phyloP scores from a whole-genome alignment of 2,888 invertebrate species.

The Tachina fera region DNA sequence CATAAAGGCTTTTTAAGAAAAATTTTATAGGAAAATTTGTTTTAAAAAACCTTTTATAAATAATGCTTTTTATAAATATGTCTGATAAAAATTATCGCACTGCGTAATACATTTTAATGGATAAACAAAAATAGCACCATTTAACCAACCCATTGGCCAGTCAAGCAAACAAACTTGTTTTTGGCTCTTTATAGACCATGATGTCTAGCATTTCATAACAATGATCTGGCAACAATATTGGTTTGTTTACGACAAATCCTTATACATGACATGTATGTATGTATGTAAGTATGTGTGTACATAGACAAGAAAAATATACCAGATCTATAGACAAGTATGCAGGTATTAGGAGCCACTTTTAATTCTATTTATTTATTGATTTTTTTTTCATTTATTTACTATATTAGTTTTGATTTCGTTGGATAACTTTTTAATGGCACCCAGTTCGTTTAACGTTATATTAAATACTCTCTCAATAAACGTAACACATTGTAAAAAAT shows the following conservation, averaged over 20 bases:
- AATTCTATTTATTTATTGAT: slow-evolving; percentile 8
- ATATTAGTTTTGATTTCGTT: slow-evolving; percentile 70
- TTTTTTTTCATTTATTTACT: slow-evolving; percentile 55
- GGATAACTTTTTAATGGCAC: slow-evolving; percentile 66
- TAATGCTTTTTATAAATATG: too few relatives aligned
- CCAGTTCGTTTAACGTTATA: slow-evolving; percentile 50
- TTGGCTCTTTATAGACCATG: slow-evolving; percentile 13
- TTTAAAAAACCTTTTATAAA: too few relatives aligned
- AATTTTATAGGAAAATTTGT: too few relatives aligned
- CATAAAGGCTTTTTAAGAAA: too few relatives aligned
- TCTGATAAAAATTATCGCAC: neutral
- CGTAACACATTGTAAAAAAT: slow-evolving; percentile 43
- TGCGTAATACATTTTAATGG: slow-evolving; percentile 5
- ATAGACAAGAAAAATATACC: neutral
- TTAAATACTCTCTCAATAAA: slow-evolving; percentile 35
- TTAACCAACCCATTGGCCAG: neutral
- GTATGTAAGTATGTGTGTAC: neutral
- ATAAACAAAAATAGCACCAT: slow-evolving; percentile 17
- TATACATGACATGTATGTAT: neutral
- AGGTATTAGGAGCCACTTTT: slow-evolving; percentile 49
- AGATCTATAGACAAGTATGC: slow-evolving; percentile 45
- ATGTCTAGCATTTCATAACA: slow-evolving; percentile 29
- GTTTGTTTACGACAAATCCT: slow-evolving; percentile 56
- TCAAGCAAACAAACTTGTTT: slow-evolving; percentile 52
- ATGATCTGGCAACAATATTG: slow-evolving; percentile 58